A percentile compares a stretch with the other conserved stretches of the same genome.
Conservation (phyloP, 2,113 vertebrate species). For the Dasyprocta punctata region DNA sequence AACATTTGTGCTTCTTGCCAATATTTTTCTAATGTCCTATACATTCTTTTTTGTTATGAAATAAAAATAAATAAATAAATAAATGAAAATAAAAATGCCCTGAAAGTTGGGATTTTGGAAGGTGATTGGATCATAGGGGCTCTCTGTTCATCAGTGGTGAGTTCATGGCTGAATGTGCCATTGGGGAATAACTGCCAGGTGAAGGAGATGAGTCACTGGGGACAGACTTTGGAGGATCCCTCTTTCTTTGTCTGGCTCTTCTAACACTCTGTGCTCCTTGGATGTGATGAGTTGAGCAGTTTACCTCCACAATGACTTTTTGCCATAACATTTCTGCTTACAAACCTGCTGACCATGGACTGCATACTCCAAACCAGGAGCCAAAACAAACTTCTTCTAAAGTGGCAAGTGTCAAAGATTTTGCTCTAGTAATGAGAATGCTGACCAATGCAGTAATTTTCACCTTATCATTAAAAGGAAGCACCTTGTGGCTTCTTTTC, state of each 20-base stretch:
- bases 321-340: not conserved
- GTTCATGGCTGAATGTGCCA: not conserved
- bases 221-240: not conserved
- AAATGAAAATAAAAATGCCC: not conserved
- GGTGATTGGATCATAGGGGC: not conserved
- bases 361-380: not conserved
- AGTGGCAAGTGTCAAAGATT: not conserved
- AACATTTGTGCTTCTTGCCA: no score
- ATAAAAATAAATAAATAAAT: no score
- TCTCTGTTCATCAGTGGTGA: not conserved
- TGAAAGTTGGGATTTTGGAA: not conserved
- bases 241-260: not conserved
- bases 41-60: no score
- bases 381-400: not conserved
- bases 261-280: not conserved
- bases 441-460: not conserved
- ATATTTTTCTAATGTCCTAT: no score
- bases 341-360: not conserved
- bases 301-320: not conserved
- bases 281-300: not conserved
- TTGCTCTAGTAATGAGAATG: not conserved
- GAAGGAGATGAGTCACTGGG: not conserved
- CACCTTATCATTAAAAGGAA: not conserved
- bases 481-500: not conserved
- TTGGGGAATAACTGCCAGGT: not conserved